These are phyloP conservation scores for Parascotia fuliginaria DNA, from an alignment of 2,888 invertebrate species.

Conservation along the genomic window DNA sequence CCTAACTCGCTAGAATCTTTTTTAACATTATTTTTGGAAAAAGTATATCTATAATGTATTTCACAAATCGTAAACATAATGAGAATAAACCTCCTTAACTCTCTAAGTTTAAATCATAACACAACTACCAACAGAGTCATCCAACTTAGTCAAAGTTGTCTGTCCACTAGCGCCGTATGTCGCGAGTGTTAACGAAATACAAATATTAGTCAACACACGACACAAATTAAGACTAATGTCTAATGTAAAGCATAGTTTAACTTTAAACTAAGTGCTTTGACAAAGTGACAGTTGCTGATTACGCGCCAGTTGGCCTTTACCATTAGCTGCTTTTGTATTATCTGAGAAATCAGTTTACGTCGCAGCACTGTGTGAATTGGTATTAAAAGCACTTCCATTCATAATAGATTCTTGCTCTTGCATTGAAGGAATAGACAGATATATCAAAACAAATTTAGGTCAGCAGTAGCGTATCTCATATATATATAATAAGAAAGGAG, in stretches of 20 bases:
- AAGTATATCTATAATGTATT: no score
- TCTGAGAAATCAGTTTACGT: slow-evolving; percentile 1
- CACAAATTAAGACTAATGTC: slow-evolving; percentile 83
- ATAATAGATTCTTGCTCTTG: no score
- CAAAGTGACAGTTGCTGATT: slow-evolving; percentile 75
- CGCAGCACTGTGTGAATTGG: background rate
- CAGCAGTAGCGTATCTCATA: no score
- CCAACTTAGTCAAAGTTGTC: slow-evolving; percentile 23
- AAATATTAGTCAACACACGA: slow-evolving; percentile 78
- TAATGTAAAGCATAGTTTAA: slow-evolving; percentile 79
- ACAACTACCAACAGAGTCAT: background rate
- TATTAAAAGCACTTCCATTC: no score
- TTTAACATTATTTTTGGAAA: no score
- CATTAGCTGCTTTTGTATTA: slow-evolving; percentile 26
- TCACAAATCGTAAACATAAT: no score
- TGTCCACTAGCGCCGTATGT: slow-evolving; percentile 51
- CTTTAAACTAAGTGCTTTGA: slow-evolving; percentile 81
- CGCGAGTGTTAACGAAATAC: slow-evolving; percentile 79
- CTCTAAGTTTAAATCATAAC: background rate
- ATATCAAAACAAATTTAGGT: no score
- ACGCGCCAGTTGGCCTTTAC: slow-evolving; percentile 45
- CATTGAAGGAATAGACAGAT: no score
- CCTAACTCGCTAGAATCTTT: no score
- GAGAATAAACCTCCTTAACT: no score
- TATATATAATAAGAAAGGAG: no score